Percentiles rank a stretch among this genome's conserved stretches.
Conservation (phyloP, 2,888 invertebrate species). For the Malthinus flaveolus region DNA sequence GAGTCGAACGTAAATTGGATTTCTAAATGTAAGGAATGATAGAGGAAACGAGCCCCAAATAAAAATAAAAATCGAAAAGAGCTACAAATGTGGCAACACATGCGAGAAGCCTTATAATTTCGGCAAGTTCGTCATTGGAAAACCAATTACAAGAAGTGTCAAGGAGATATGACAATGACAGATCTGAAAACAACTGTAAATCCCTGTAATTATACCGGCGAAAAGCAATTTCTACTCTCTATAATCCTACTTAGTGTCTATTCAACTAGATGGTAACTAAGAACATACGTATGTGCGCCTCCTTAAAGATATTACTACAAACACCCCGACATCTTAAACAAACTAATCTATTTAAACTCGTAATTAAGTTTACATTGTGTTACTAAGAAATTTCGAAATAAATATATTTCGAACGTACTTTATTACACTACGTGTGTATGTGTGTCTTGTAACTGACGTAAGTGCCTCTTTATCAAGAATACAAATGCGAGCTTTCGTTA, state of each 20-base stretch:
- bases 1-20: too few species aligned
- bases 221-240: conserved; percentile 20
- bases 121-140: too few species aligned
- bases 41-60: too few species aligned
- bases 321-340: conserved; percentile 16
- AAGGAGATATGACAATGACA: conserved; percentile 30
- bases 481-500: too few species aligned
- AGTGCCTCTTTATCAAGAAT: too few species aligned
- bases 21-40: too few species aligned
- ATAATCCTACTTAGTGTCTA: conserved; percentile 19
- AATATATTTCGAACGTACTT: neutral
- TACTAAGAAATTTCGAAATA: conserved; percentile 21
- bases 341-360: conserved; percentile 36
- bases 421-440: too few species aligned
- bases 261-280: conserved; percentile 19
- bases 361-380: conserved; percentile 39
- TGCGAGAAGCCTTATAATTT: too few species aligned
- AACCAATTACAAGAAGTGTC: conserved; percentile 10
- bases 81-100: too few species aligned
- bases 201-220: conserved; percentile 23
- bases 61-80: too few species aligned
- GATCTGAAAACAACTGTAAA: conserved; percentile 21
- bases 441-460: too few species aligned
- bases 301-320: conserved; percentile 17
- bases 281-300: conserved; percentile 13